Conservation (phyloP, 2,113 vertebrate genomes). For the Ameiurus melas region DNA sequence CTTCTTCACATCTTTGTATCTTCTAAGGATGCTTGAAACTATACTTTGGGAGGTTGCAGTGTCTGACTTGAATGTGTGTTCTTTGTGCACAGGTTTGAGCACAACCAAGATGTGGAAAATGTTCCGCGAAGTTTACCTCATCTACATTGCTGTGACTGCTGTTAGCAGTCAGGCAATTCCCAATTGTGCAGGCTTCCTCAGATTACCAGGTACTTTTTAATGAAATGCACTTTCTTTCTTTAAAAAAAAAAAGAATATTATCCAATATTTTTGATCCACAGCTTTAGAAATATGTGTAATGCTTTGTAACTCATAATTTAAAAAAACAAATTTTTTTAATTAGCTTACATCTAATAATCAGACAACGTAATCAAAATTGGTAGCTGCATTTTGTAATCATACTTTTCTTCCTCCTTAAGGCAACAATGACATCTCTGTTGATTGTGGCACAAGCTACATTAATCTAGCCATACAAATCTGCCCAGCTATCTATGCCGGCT, state of each 20-base stretch:
- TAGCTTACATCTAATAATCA: not conserved
- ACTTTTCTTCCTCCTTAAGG: slow-evolving; percentile 47
- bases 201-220: slow-evolving; percentile 46
- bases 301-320: not conserved
- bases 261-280: not conserved
- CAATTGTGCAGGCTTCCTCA: slow-evolving; percentile 14
- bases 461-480: slow-evolving; percentile 64
- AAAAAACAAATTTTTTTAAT: too few species aligned
- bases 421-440: slow-evolving; percentile 65
- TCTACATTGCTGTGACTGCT: slow-evolving; percentile 49
- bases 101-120: slow-evolving; percentile 48
- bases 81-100: slow-evolving; percentile 39
- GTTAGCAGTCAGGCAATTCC: slow-evolving; percentile 45
- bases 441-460: slow-evolving; percentile 66
- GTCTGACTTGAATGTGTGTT: slow-evolving; percentile 27
- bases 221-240: not conserved
- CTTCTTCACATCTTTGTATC: too few species aligned
- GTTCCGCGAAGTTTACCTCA: slow-evolving; percentile 49
- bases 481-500: slow-evolving; percentile 67
- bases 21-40: not conserved
- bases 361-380: not conserved
- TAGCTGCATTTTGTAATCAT: not conserved
- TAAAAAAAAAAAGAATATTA: not conserved
- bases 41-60: slow-evolving; percentile 8
- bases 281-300: not conserved